These are phyloP conservation scores for Chlorops oryzae DNA, from an alignment of 1,140 invertebrate genomes.

Conservation along the genomic window DNA sequence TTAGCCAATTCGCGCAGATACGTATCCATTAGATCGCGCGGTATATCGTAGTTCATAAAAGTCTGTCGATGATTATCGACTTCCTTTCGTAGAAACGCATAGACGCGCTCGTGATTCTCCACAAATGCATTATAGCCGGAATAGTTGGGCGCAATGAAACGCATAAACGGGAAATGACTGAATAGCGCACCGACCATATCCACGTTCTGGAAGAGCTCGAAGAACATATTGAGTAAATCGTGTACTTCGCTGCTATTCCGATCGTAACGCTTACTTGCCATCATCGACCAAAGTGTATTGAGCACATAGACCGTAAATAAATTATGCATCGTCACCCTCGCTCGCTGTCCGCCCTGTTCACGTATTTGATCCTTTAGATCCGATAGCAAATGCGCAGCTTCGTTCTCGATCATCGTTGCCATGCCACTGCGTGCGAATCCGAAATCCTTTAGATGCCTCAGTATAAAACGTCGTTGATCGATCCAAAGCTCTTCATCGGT, in stretches of 20 bases:
- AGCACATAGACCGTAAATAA: slow-evolving; percentile 69
- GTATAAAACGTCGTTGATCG: slow-evolving; percentile 73
- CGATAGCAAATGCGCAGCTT: slow-evolving; percentile 57
- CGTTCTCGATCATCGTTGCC: slow-evolving; percentile 63
- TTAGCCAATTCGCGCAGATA: slow-evolving; percentile 65
- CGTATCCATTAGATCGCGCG: slow-evolving; percentile 78
- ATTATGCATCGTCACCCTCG: slow-evolving; percentile 59
- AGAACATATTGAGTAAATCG: slow-evolving; percentile 61
- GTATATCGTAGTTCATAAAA: slow-evolving; percentile 55
- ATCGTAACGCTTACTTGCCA: slow-evolving; percentile 68
- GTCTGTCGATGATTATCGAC: slow-evolving; percentile 66
- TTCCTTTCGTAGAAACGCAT: slow-evolving; percentile 65
- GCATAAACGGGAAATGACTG: slow-evolving; percentile 70
- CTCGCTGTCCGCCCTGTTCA: slow-evolving; percentile 39
- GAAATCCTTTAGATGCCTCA: slow-evolving; percentile 72
- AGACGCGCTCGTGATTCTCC: slow-evolving; percentile 61
- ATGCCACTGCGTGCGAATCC: slow-evolving; percentile 73
- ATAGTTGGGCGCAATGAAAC: slow-evolving; percentile 64
- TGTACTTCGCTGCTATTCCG: slow-evolving; percentile 61
- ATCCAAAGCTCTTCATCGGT: slow-evolving; percentile 75
- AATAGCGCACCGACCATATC: slow-evolving; percentile 73
- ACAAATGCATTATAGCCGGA: slow-evolving; percentile 72
- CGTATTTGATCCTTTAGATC: slow-evolving; percentile 50
- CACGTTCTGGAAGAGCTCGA: slow-evolving; percentile 62
- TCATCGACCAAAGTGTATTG: slow-evolving; percentile 82